Evolutionary conservation across 2,113 vertebrate species (phyloP).

Genomic region (Sebastes schlegelii): DNA sequence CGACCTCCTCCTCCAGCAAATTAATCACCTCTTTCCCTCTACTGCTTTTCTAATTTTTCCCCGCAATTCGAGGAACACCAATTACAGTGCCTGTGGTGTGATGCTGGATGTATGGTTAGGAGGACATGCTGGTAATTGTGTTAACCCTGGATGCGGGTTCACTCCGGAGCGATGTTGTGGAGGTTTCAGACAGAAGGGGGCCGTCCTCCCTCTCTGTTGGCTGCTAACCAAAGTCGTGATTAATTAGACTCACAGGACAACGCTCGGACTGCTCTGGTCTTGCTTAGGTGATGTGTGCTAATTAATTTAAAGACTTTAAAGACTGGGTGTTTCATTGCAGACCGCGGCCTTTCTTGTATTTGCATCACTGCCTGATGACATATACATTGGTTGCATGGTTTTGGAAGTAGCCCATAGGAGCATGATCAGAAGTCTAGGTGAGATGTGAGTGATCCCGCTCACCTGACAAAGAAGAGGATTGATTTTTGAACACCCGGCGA

Average conservation of each 20-base stretch:
- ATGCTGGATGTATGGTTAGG: conserved; percentile 69
- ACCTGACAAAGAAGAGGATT: conserved; percentile 9
- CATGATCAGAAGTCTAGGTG: background rate
- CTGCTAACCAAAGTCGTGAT: conserved; percentile 69
- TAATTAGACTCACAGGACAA: conserved; percentile 73
- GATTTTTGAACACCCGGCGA: background rate
- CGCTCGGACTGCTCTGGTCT: conserved; percentile 53
- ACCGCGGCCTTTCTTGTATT: background rate
- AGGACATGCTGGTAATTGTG: conserved; percentile 75
- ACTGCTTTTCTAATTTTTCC: conserved; percentile 68
- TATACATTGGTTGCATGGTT: conserved; percentile 7
- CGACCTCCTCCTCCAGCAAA: conserved; percentile 72
- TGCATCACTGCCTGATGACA: conserved; percentile 9
- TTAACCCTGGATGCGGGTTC: conserved; percentile 72
- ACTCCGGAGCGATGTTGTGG: conserved; percentile 57
- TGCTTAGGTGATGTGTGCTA: conserved; percentile 55
- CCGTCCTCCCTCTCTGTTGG: conserved; percentile 66
- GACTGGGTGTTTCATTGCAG: conserved; percentile 14
- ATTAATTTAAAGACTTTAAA: conserved; percentile 50
- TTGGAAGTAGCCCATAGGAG: background rate
- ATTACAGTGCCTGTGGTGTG: conserved; percentile 74
- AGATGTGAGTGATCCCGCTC: conserved; percentile 15
- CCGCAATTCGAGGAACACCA: conserved; percentile 69
- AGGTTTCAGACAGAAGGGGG: conserved; percentile 68
- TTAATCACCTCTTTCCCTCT: conserved; percentile 76